Conservation (phyloP, 2,113 vertebrate genomes). For the Irena cyanogastra region DNA sequence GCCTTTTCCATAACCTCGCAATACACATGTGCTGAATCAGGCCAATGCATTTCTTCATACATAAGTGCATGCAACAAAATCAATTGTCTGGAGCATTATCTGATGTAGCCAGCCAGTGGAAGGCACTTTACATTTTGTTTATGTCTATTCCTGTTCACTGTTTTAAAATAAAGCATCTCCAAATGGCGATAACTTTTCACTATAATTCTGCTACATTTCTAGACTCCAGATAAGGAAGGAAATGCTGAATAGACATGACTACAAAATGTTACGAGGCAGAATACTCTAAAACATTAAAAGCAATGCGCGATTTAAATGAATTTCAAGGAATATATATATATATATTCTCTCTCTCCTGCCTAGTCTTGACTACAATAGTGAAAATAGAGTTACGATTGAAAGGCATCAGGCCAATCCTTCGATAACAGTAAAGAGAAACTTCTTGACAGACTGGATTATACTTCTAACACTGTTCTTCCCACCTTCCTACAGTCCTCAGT, state of each 20-base stretch:
- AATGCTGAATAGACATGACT: background rate
- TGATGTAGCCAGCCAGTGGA: conserved; percentile 31
- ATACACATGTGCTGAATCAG: conserved; percentile 45
- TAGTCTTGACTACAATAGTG: background rate
- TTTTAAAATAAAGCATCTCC: conserved; percentile 39
- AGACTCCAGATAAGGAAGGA: background rate
- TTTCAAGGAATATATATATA: background rate
- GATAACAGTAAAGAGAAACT: background rate
- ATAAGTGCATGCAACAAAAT: conserved; percentile 45
- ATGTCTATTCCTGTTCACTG: conserved; percentile 18
- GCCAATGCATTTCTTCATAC: conserved; percentile 1
- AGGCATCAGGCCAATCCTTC: background rate
- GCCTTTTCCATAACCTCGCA: background rate
- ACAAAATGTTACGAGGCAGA: background rate
- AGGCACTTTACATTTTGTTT: conserved; percentile 46
- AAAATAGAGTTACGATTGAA: background rate
- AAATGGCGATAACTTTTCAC: background rate
- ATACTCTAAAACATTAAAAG: background rate
- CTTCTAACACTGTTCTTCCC: background rate
- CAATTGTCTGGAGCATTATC: conserved; percentile 61
- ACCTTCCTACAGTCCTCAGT: background rate
- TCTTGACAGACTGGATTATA: background rate
- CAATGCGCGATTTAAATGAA: background rate
- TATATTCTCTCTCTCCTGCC: background rate
- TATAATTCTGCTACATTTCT: background rate